Evolutionary conservation across 2,113 vertebrate genomes (phyloP).

Genomic region (Entosphenus tridentatus): DNA sequence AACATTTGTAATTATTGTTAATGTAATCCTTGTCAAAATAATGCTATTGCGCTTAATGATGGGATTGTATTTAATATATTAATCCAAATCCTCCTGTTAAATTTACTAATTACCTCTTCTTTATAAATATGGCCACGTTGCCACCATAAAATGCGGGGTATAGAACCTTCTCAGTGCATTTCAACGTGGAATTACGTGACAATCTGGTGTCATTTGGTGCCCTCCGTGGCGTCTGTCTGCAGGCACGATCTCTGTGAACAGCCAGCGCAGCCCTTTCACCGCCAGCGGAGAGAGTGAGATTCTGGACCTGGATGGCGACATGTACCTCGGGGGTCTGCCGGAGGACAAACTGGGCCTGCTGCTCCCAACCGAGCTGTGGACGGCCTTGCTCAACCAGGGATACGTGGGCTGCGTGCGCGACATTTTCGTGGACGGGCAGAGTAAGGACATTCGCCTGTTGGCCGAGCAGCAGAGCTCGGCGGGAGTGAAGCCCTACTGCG

Average conservation of each 20-base stretch:
- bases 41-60: no score
- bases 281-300: constrained; percentile 66
- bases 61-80: no score
- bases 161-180: no score
- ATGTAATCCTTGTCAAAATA: no score
- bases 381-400: neutral
- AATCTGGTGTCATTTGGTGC: neutral
- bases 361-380: constrained; percentile 1
- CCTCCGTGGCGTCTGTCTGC: neutral
- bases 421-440: constrained; percentile 2
- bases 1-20: no score
- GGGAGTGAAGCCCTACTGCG: constrained; percentile 3
- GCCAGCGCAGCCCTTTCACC: constrained; percentile 48
- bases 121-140: no score
- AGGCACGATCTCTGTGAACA: constrained; percentile 68
- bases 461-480: constrained; percentile 2
- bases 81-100: no score
- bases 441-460: neutral
- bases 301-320: constrained; percentile 57
- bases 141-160: no score
- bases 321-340: constrained; percentile 61
- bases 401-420: constrained; percentile 3
- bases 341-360: constrained; percentile 30
- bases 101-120: no score
- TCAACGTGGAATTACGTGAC: no score